Evolutionary conservation across 2,888 invertebrate species (phyloP).

Genomic region (Drosophila heteroneura): DNA sequence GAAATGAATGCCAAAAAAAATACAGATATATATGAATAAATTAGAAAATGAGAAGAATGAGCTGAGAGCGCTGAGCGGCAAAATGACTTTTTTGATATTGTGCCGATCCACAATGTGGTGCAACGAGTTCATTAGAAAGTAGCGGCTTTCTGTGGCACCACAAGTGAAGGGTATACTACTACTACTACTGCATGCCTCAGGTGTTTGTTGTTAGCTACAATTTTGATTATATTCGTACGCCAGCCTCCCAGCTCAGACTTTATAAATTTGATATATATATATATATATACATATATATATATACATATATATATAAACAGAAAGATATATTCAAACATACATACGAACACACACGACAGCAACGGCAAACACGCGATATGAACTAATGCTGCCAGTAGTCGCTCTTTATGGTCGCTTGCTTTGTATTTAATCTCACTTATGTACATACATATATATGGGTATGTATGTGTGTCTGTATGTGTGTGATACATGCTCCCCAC

Average conservation of each 20-base stretch:
- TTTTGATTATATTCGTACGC: slow-evolving; percentile 29
- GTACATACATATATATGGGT: neutral
- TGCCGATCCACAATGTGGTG: slow-evolving; percentile 33
- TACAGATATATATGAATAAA: slow-evolving; percentile 24
- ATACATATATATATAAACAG: neutral
- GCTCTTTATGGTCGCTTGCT: slow-evolving; percentile 30
- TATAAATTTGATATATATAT: slow-evolving; percentile 17
- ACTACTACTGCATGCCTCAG: slow-evolving; percentile 1
- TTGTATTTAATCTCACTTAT: slow-evolving; percentile 1
- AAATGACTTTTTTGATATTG: slow-evolving; percentile 14
- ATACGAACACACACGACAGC: slow-evolving; percentile 11
- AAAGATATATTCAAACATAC: neutral
- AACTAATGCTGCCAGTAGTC: slow-evolving; percentile 19
- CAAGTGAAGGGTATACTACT: slow-evolving; percentile 38
- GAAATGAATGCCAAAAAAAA: slow-evolving; percentile 14
- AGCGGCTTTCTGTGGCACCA: slow-evolving; percentile 52
- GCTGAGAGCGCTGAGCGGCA: slow-evolving; percentile 16
- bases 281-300: neutral
- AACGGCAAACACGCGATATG: slow-evolving; percentile 45
- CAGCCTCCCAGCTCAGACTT: slow-evolving; percentile 19
- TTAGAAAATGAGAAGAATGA: slow-evolving; percentile 17
- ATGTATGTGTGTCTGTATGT: slow-evolving; percentile 4
- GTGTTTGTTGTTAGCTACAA: slow-evolving; percentile 19
- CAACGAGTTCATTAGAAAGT: slow-evolving; percentile 70
- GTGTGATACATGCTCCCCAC: slow-evolving; percentile 9